Evolutionary conservation across 2,113 vertebrate genomes (phyloP), one percentile per base, ranked within the genome.

Genomic region (Salvator merianae): DNA sequence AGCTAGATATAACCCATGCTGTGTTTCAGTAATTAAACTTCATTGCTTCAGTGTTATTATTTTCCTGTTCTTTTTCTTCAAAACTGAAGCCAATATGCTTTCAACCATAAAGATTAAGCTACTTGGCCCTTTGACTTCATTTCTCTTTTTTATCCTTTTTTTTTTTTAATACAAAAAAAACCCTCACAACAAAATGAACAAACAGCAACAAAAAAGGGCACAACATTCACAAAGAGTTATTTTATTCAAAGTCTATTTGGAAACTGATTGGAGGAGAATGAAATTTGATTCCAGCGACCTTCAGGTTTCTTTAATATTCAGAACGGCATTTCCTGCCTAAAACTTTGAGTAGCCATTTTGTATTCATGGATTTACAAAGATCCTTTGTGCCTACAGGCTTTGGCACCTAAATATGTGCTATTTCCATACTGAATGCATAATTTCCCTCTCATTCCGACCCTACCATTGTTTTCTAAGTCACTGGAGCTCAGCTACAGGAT

Each of bases 1-100:
- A 80, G 38, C 73, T 87, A 89, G 50, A 78, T 79, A 88, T 75
- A 93, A 84, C 63, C 53, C 87, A 70, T 86, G 79, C 71, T 81
- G 74, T 82, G 89, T 77, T 86, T 76, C 72, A 68, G 22, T 82
- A 86, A 87, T 68, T 83, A 84, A 89, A 75, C 53, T 7, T 28
- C 50, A 32, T 75, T 79, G 68, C 80, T 85, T 65, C 34, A 1
- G 34, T 85, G 24, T 53, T 81, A 73, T 85, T 79, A 79, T 85
- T 85, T 85, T 87, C 69, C n/a, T 59, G 47, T 86, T 88, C 53
- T 66, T 79, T 34, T 40, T 50, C 36, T 77, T 90, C 47, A 79
- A 32, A 68, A 43, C 55, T 3, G 55, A 86, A 53, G 47, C 70
- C 76, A 81, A n/a, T 1, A 26, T 14, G 14, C 84, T 94, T 87